Evolutionary conservation across 2,113 vertebrate species (phyloP).

Genomic region (Sciurus niger): DNA sequence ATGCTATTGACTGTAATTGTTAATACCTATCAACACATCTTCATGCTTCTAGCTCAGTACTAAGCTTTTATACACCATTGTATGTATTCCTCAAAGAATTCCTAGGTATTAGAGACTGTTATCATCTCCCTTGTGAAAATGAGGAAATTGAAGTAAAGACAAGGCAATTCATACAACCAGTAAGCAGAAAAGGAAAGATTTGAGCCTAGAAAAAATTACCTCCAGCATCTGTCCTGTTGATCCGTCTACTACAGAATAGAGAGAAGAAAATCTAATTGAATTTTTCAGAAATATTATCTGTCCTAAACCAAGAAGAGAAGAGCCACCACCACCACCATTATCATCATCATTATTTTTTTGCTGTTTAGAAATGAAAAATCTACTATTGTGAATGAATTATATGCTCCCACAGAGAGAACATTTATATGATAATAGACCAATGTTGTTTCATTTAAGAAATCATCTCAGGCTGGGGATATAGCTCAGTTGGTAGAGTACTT

Average conservation of each 20-base stretch:
- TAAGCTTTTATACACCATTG: neutral
- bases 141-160: neutral
- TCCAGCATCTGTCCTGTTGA: neutral
- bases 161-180: neutral
- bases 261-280: neutral
- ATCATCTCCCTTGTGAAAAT: neutral
- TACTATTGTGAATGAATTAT: neutral
- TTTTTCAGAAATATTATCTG: neutral
- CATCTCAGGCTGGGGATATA: no score
- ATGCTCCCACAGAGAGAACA: no score
- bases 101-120: neutral
- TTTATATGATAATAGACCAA: accelerated
- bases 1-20: neutral
- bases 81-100: neutral
- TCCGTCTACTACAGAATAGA: neutral
- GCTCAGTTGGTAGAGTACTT: no score
- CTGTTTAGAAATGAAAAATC: neutral
- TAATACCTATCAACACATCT: neutral
- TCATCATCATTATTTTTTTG: neutral
- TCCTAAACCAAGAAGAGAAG: neutral
- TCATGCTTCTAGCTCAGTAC: neutral
- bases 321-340: no score
- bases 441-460: neutral
- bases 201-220: neutral
- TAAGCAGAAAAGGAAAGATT: neutral